These are phyloP conservation scores for Perca flavescens DNA, from an alignment of 2,113 vertebrate genomes.

Conservation along the genomic window DNA sequence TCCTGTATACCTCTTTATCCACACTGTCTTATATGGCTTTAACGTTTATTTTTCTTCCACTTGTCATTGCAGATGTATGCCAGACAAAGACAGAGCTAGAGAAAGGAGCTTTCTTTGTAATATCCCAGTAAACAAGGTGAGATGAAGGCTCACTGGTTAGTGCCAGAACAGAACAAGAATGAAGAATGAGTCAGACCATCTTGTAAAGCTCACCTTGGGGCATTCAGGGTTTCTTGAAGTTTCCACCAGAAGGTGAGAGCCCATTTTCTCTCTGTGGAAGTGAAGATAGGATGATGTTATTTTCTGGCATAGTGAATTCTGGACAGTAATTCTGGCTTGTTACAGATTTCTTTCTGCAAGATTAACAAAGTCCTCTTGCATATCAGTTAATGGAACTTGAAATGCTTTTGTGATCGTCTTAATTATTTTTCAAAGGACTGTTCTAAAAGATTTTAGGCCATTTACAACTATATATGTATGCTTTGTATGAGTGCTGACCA, in stretches of 20 bases:
- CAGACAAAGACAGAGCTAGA: neutral
- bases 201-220: slow-evolving; percentile 89
- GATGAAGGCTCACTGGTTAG: neutral
- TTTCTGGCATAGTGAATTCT: slow-evolving; percentile 29
- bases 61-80: slow-evolving; percentile 10
- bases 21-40: slow-evolving; percentile 14
- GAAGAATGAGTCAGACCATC: slow-evolving; percentile 24
- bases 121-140: slow-evolving; percentile 24
- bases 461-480: neutral
- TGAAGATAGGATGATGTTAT: slow-evolving; percentile 40
- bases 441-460: neutral
- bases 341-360: slow-evolving; percentile 1
- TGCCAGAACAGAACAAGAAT: neutral
- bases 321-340: neutral
- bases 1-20: neutral
- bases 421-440: neutral
- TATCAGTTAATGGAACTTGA: slow-evolving; percentile 1
- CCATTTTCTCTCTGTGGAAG: slow-evolving; percentile 92
- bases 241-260: slow-evolving; percentile 93
- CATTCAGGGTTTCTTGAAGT: slow-evolving; percentile 92
- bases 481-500: neutral
- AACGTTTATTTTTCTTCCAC: slow-evolving; percentile 2
- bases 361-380: neutral
- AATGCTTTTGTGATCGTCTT: neutral
- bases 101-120: slow-evolving; percentile 31